phyloP scores from a whole-genome alignment of 2,113 vertebrate species.

The Hippocampus abdominalis region DNA sequence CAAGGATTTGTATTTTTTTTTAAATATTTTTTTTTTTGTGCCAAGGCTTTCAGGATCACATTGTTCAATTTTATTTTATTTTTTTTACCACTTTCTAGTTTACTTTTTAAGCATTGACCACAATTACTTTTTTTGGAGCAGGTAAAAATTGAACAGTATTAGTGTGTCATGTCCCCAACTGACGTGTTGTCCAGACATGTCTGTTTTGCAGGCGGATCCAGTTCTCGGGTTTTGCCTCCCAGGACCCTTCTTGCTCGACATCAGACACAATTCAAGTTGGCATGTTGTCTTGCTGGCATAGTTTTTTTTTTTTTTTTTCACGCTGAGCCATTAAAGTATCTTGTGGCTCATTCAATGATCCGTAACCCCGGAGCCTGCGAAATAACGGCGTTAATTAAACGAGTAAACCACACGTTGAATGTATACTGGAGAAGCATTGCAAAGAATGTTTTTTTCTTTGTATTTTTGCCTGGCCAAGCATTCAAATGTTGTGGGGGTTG shows the following conservation, averaged over 20 bases:
- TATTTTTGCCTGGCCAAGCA: slow-evolving; percentile 8
- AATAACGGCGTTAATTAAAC: background rate
- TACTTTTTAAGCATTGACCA: slow-evolving; percentile 54
- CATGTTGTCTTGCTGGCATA: slow-evolving; percentile 28
- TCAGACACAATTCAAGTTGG: slow-evolving; percentile 49
- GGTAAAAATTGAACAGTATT: slow-evolving; percentile 38
- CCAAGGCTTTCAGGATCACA: slow-evolving; percentile 76
- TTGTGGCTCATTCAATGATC: slow-evolving; percentile 9
- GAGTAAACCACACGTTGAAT: background rate
- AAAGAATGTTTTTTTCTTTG: background rate
- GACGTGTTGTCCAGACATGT: slow-evolving; percentile 74
- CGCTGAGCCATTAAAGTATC: slow-evolving; percentile 5
- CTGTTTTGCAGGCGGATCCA: slow-evolving; percentile 73
- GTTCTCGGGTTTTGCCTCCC: slow-evolving; percentile 63
- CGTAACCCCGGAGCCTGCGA: background rate
- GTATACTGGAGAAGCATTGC: background rate
- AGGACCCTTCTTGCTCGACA: slow-evolving; percentile 62
- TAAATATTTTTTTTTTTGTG: slow-evolving; percentile 67
- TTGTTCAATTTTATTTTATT: slow-evolving; percentile 43
- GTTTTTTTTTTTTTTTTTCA: slow-evolving; percentile 25
- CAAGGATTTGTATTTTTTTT: slow-evolving; percentile 97
- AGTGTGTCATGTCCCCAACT: slow-evolving; percentile 63
- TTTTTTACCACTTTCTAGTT: slow-evolving; percentile 28
- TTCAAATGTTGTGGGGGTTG: background rate
- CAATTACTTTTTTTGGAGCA: slow-evolving; percentile 36